Evolutionary conservation across 2,113 vertebrate genomes (phyloP).

Genomic region (Alligator sinensis): DNA sequence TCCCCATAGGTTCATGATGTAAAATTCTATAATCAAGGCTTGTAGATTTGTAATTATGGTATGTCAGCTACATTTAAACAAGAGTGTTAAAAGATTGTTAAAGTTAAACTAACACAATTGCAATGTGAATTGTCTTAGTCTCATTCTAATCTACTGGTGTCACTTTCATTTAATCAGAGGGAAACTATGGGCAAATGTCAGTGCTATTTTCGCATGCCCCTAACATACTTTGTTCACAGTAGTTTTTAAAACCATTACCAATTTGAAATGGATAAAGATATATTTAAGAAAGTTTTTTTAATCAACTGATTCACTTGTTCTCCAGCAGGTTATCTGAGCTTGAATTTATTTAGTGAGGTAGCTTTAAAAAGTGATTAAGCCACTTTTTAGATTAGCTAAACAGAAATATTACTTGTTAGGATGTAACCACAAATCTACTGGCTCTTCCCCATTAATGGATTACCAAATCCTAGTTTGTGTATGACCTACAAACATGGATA

Average conservation of each 20-base stretch:
- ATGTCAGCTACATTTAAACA: conserved; percentile 93
- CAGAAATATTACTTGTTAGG: conserved; percentile 3
- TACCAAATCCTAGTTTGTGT: conserved; percentile 2
- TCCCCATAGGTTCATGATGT: conserved; percentile 84
- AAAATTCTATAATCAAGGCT: conserved; percentile 90
- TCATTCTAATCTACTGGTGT: conserved; percentile 95
- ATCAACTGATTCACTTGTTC: conserved; percentile 43
- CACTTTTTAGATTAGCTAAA: conserved; percentile 18
- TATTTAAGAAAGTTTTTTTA: conserved; percentile 35
- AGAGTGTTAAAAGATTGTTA: conserved; percentile 91
- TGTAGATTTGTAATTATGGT: conserved; percentile 91
- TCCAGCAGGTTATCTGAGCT: neutral
- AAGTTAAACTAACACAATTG: conserved; percentile 95
- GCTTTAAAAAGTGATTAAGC: conserved; percentile 48
- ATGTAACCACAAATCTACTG: conserved; percentile 18
- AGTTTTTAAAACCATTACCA: conserved; percentile 76
- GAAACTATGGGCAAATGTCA: conserved; percentile 85
- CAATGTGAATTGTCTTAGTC: conserved; percentile 97
- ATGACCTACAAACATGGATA: neutral
- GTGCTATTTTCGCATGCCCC: conserved; percentile 85
- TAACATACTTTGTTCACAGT: conserved; percentile 81
- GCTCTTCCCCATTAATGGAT: neutral
- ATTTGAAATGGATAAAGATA: conserved; percentile 69
- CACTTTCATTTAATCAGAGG: conserved; percentile 92
- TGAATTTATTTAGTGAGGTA: conserved; percentile 29